These are phyloP conservation scores for Halichoerus grypus DNA, from an alignment of 2,113 vertebrate genomes.

Conservation along the genomic window DNA sequence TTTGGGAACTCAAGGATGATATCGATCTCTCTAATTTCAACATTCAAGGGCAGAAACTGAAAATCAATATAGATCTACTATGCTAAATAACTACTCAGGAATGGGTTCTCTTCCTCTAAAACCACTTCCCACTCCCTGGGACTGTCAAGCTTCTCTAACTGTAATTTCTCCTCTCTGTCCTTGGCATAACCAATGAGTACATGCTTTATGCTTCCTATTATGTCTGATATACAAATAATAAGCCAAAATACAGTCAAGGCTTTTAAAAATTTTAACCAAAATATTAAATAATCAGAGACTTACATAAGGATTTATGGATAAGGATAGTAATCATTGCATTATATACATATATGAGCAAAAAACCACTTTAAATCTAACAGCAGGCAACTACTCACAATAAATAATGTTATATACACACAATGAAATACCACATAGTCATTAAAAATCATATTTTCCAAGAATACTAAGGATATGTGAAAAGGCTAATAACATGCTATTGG, in stretches of 20 bases:
- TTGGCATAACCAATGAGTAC: background rate
- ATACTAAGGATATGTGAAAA: slow-evolving; percentile 1
- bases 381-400: background rate
- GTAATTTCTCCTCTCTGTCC: background rate
- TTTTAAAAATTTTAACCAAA: slow-evolving; percentile 29
- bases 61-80: slow-evolving; percentile 57
- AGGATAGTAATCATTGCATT: background rate
- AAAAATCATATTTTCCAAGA: slow-evolving; percentile 35
- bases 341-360: background rate
- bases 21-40: slow-evolving; percentile 66
- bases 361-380: background rate
- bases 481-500: background rate
- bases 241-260: background rate
- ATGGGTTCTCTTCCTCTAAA: slow-evolving; percentile 19
- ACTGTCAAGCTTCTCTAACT: background rate
- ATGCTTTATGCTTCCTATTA: background rate
- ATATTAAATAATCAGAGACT: slow-evolving; percentile 40
- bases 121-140: background rate
- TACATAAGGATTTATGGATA: background rate
- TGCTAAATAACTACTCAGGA: slow-evolving; percentile 23
- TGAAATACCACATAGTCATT: background rate
- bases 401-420: background rate
- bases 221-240: background rate
- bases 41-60: slow-evolving; percentile 50
- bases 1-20: slow-evolving; percentile 59